Evolutionary conservation across 2,888 invertebrate genomes (phyloP), one percentile per base, ranked within the genome.

Genomic region (Arctia plantaginis): DNA sequence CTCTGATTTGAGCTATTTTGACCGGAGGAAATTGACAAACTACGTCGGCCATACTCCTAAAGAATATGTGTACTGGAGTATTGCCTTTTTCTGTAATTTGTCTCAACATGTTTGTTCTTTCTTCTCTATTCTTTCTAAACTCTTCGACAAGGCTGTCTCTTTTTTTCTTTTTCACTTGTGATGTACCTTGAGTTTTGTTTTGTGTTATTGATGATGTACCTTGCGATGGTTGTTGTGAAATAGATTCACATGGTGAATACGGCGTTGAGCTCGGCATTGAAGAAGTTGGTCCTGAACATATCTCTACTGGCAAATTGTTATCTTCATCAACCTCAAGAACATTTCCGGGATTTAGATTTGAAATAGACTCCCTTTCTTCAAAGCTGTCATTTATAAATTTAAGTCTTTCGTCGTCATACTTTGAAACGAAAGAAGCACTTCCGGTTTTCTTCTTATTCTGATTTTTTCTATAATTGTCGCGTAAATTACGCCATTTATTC

Each of bases 371-470:
- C 72, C 65, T 74, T 70, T 74, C 74, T 72, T 74, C 74, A 74
- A 74, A 77, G 51, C 77, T 73, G 66, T 74, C 65, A 72, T 77
- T 68, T 74, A 77, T 74, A 55, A 74, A 77, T 72, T 74, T 74
- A 44, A 77, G 77, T 72, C 77, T 74, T 74, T 74, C 77, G 72
- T 77, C 77, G 74, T 77, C 77, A 70, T 77, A 77, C 65, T 77
- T 74, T 68, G 74, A 77, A 77, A 72, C 74, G 67, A 18, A 72
- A 70, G 70, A 62, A 74, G 74, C 59, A 70, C 67, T 71, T 66
- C 77, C 77, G 72, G 71, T 74, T 74, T 77, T 74, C 74, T 77
- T 77, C 74, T 77, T 77, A 68, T 74, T 74, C 65, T 72, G 72
- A 71, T 74, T 74, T 74, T 77, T 77, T 74, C 67, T 77, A 74